phyloP scores from a whole-genome alignment of 2,888 invertebrate species.

The Brachyptera putata region DNA sequence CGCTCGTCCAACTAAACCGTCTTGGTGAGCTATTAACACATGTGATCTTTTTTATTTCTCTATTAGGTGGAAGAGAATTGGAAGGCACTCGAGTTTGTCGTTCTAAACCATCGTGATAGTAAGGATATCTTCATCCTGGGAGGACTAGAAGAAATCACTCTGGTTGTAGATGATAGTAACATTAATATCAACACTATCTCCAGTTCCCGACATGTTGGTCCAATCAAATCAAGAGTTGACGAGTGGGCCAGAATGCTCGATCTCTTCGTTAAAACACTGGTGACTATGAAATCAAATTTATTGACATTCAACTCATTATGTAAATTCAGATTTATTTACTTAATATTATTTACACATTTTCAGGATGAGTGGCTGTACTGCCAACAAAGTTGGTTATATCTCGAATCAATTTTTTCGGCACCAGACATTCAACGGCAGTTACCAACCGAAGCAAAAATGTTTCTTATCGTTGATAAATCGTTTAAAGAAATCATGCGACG shows the following conservation, averaged over 20 bases:
- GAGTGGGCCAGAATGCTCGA: conserved; percentile 76
- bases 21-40: too few relatives aligned
- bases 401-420: conserved; percentile 92
- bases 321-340: neutral
- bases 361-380: conserved; percentile 87
- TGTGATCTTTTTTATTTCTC: too few relatives aligned
- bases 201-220: conserved; percentile 80
- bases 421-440: conserved; percentile 91
- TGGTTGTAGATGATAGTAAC: conserved; percentile 76
- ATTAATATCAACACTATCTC: conserved; percentile 83
- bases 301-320: too few relatives aligned
- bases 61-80: conserved; percentile 81
- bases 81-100: conserved; percentile 73
- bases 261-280: conserved; percentile 76
- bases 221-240: conserved; percentile 75
- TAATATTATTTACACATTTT: conserved; percentile 28
- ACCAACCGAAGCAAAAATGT: conserved; percentile 84
- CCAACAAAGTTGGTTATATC: conserved; percentile 90
- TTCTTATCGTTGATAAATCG: conserved; percentile 79
- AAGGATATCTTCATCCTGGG: conserved; percentile 82
- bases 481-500: conserved; percentile 86
- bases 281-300: conserved; percentile 43
- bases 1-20: too few relatives aligned
- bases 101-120: conserved; percentile 72
- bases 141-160: conserved; percentile 78